Evolutionary conservation across 37 sponge, comb jelly and placozoan species (phyloP), one percentile per base, ranked within the genome.

Genomic region (Oopsacas minuta): DNA sequence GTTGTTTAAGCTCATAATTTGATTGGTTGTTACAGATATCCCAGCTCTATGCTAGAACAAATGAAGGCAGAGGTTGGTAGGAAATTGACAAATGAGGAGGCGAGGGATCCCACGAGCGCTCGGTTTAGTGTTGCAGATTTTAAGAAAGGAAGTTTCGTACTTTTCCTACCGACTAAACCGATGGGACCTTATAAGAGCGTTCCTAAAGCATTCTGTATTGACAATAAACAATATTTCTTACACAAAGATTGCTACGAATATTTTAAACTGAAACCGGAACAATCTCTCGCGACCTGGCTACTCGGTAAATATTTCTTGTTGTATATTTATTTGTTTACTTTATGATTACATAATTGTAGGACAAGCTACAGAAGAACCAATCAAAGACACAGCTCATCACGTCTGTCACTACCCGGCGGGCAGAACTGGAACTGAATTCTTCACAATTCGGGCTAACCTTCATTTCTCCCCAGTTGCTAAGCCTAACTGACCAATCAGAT

Each of bases 361-460:
- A 3, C 75, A 61, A 12, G 75, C 75, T n/a, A 61, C 75, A 34
- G 75, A 61, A 34, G 30, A 61, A 5, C 75, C 75, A 34, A 34
- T 61, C 1, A 61, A 61, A n/a, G 75, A 61, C 5, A n/a, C 30
- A 3, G 75, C 75, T 3, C 75, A 34, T 25, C 75, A 61, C 75
- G 75, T 61, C 32, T 61, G 75, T n/a, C 28, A 61, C 32, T 61
- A 61, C 75, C 75, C 75, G 75, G 75, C 75, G 17, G 75, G 75
- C 22, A 3, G 75, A 34, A 61, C 75, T 3, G 75, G 75, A n/a
- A 61, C 75, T 7, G 75, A 61, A 34, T 61, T 61, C 75, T 61
- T 32, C 75, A 61, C 75, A 10, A n/a, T 61, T 25, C 20, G 30
- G 17, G 75, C 75, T 20, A 10, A 61, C 28, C 28, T 25, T n/a